Conservation (phyloP, 2,113 vertebrate species). For the Semicossyphus pulcher region DNA sequence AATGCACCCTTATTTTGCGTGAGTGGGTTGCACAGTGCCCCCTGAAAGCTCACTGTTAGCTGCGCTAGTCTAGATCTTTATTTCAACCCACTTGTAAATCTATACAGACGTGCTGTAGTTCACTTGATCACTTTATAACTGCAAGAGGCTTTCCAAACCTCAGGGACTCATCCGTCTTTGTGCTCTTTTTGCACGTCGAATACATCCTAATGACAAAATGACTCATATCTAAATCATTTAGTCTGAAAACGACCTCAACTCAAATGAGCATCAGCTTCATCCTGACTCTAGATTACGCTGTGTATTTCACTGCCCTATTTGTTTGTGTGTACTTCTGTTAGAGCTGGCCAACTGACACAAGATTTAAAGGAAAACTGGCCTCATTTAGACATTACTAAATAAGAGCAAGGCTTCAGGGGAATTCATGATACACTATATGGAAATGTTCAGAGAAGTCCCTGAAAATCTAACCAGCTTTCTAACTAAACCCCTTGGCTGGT, state of each 20-base stretch:
- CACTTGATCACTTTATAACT: constrained; percentile 33
- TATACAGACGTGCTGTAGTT: constrained; percentile 38
- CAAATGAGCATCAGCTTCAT: neutral
- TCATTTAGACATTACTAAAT: neutral
- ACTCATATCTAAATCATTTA: neutral
- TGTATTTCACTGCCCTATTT: constrained; percentile 11
- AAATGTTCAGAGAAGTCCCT: neutral
- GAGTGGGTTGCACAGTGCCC: constrained; percentile 30
- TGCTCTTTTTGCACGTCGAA: constrained; percentile 1
- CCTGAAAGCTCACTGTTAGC: constrained; percentile 33
- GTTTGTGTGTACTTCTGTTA: constrained; percentile 2
- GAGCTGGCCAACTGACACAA: neutral
- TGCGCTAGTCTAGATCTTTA: constrained; percentile 42
- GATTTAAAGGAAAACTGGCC: constrained; percentile 1
- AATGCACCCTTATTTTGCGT: constrained; percentile 25
- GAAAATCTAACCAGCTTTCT: constrained; percentile 13
- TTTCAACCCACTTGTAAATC: constrained; percentile 47
- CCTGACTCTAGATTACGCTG: constrained; percentile 8
- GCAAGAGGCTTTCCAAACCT: constrained; percentile 12
- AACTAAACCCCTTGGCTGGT: neutral
- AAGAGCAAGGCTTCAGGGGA: neutral
- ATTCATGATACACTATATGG: constrained; percentile 6
- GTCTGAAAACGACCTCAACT: constrained; percentile 2
- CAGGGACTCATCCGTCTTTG: constrained; percentile 9
- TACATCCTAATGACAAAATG: neutral